Percentiles rank a stretch among this genome's conserved stretches.
Evolutionary conservation across 2,888 invertebrate genomes (phyloP).

Genomic region (Nasonovia ribisnigri): DNA sequence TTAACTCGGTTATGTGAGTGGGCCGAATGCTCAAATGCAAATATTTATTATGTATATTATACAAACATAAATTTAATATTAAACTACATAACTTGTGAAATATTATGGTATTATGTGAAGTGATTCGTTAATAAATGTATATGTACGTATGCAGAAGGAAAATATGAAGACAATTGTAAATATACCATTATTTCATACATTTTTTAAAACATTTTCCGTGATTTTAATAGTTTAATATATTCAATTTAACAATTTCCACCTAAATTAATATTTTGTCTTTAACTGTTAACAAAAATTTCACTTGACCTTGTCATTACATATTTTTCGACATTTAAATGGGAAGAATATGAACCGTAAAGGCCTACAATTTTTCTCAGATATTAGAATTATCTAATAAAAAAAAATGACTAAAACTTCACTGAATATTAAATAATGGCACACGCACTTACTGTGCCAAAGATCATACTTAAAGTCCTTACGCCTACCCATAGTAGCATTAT

Average conservation of each 20-base stretch:
- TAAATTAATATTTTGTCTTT: no score
- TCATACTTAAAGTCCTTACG: no score
- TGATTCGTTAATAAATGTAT: neutral
- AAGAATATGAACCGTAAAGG: no score
- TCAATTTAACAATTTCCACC: neutral
- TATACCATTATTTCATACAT: neutral
- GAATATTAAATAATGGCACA: no score
- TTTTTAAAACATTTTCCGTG: neutral
- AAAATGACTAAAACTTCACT: no score
- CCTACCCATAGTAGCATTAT: no score
- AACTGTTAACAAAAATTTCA: no score
- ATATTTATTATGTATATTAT: neutral
- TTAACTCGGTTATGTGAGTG: neutral
- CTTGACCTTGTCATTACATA: no score
- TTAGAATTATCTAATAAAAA: no score
- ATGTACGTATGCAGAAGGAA: neutral
- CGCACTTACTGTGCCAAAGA: no score
- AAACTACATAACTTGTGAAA: neutral
- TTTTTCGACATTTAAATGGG: no score
- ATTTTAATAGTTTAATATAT: neutral
- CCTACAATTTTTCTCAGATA: no score
- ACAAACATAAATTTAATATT: neutral
- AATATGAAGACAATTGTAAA: neutral
- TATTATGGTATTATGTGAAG: neutral
- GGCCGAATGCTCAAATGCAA: neutral